phyloP scores from a whole-genome alignment of 2,113 vertebrate species.

The Ptilorrhoa leucosticta region DNA sequence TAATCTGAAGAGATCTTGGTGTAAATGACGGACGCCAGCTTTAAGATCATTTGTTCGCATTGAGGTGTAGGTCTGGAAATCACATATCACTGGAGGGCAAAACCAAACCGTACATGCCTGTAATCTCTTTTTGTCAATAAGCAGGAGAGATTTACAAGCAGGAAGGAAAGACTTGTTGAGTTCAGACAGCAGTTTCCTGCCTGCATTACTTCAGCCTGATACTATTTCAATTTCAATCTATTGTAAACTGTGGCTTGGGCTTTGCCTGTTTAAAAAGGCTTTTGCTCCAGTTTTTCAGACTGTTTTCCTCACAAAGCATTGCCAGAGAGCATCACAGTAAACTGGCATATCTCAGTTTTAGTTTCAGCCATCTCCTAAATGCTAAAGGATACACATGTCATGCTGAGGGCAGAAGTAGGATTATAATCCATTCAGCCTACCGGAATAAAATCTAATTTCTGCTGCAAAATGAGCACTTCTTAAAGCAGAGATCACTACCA shows the following conservation, averaged over 20 bases:
- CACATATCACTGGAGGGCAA: conserved; percentile 57
- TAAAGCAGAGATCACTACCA: neutral
- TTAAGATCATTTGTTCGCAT: conserved; percentile 21
- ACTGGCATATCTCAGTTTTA: neutral
- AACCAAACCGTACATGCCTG: conserved; percentile 46
- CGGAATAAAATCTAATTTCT: neutral
- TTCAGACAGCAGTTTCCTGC: conserved; percentile 73
- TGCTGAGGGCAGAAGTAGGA: neutral
- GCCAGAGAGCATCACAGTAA: neutral
- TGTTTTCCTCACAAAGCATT: neutral
- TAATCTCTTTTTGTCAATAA: conserved; percentile 71
- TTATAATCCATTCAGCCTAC: neutral
- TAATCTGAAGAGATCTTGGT: neutral
- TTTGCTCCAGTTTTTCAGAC: conserved; percentile 38
- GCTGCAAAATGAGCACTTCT: neutral
- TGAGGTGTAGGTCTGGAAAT: neutral
- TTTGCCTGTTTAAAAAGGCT: conserved; percentile 52
- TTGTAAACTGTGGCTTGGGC: conserved; percentile 58
- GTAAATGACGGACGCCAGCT: neutral
- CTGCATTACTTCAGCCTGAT: conserved; percentile 64
- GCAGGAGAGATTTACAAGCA: conserved; percentile 72
- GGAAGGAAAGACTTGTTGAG: conserved; percentile 72
- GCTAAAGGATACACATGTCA: neutral
- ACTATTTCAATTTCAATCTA: conserved; percentile 64
- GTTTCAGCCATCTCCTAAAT: neutral